phyloP scores from a whole-genome alignment of 2,888 invertebrate genomes.

The Lycaena phlaeas region DNA sequence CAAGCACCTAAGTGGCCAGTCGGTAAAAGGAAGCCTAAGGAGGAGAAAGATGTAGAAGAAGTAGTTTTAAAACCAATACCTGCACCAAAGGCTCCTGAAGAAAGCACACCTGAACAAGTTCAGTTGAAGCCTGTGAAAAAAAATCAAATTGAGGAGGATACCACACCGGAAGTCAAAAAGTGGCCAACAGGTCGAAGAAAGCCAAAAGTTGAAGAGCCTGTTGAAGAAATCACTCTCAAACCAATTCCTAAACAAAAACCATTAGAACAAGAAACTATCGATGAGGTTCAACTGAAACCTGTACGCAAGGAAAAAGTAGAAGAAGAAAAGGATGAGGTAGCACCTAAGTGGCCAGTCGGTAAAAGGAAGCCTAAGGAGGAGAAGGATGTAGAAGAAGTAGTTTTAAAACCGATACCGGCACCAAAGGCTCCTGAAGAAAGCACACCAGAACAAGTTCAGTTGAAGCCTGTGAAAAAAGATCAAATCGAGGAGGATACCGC shows the following conservation, averaged over 20 bases:
- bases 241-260: constrained; percentile 33
- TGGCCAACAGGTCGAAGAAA: too few species aligned
- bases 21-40: constrained; percentile 29
- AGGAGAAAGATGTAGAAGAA: constrained; percentile 32
- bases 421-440: constrained; percentile 30
- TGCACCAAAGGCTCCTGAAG: too few species aligned
- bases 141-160: too few species aligned
- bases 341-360: constrained; percentile 30
- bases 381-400: constrained; percentile 54
- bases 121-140: too few species aligned
- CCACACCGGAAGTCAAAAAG: too few species aligned
- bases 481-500: constrained; percentile 24
- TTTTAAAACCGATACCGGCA: constrained; percentile 55
- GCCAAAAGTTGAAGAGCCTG: constrained; percentile 10
- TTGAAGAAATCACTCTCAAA: constrained; percentile 32
- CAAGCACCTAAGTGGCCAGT: constrained; percentile 29
- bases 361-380: constrained; percentile 40
- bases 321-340: constrained; percentile 27
- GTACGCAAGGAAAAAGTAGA: constrained; percentile 42
- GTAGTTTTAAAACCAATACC: constrained; percentile 15
- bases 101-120: too few species aligned
- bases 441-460: constrained; percentile 42
- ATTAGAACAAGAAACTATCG: constrained; percentile 35
- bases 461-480: constrained; percentile 25
- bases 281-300: constrained; percentile 29